phyloP scores from a whole-genome alignment of 2,888 invertebrate species.

The Notodonta ziczac region DNA sequence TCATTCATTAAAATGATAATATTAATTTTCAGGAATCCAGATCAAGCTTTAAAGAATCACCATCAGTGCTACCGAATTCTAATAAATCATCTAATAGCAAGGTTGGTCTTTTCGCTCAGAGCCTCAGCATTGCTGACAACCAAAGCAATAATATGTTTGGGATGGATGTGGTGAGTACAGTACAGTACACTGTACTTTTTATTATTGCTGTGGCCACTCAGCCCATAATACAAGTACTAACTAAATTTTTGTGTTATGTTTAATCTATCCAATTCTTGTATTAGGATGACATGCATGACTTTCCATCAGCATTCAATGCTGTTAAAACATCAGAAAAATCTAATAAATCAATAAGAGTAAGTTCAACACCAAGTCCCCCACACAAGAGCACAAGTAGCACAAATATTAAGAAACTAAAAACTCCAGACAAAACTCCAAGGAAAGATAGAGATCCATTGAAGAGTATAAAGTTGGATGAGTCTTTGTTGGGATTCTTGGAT shows the following conservation, averaged over 20 bases:
- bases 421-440: constrained; percentile 48
- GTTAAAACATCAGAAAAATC: constrained; percentile 36
- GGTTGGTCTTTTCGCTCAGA: constrained; percentile 12
- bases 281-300: constrained; percentile 52
- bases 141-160: constrained; percentile 50
- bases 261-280: too few species aligned
- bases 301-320: constrained; percentile 37
- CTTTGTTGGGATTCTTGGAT: constrained; percentile 51
- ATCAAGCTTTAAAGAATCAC: constrained; percentile 20
- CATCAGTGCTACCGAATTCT: constrained; percentile 26
- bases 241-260: too few species aligned
- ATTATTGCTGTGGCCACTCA: too few species aligned
- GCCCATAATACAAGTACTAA: too few species aligned
- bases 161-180: constrained; percentile 59
- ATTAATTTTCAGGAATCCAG: constrained; percentile 29
- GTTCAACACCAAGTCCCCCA: constrained; percentile 49
- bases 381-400: constrained; percentile 25
- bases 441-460: constrained; percentile 56
- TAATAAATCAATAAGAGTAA: constrained; percentile 50
- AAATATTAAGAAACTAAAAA: constrained; percentile 40
- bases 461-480: constrained; percentile 56
- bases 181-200: too few species aligned
- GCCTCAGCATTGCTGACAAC: constrained; percentile 24
- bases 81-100: constrained; percentile 22
- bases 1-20: too few species aligned